phyloP scores from a whole-genome alignment of 2,888 invertebrate species.

The Timema podura region DNA sequence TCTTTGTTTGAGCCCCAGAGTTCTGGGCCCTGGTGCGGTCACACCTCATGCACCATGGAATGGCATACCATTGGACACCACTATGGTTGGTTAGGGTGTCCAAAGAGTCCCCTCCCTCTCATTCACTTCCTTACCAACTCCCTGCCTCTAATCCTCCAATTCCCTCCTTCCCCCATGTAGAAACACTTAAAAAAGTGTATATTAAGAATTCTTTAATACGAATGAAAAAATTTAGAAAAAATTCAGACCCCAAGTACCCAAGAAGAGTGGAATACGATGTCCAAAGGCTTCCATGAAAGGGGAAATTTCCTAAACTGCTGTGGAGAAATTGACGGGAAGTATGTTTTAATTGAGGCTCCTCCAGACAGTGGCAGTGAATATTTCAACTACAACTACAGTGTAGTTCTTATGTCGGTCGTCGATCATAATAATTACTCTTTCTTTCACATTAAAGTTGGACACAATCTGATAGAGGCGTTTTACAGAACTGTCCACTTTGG shows the following conservation, averaged over 20 bases:
- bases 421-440: slow-evolving; percentile 7
- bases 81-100: no score
- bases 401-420: slow-evolving; percentile 8
- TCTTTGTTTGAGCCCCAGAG: no score
- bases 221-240: no score
- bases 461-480: slow-evolving; percentile 15
- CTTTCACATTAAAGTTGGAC: slow-evolving; percentile 3
- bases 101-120: no score
- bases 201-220: no score
- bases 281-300: slow-evolving; percentile 2
- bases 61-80: no score
- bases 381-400: not conserved
- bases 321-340: not conserved
- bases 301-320: slow-evolving; percentile 11
- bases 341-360: slow-evolving; percentile 1
- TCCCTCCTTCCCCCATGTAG: no score
- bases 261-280: slow-evolving; percentile 8
- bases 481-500: slow-evolving; percentile 3
- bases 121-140: no score
- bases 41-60: no score
- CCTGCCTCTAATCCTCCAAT: no score
- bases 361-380: slow-evolving; percentile 14
- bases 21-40: no score
- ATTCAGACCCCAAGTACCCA: slow-evolving; percentile 1
- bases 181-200: no score